Conservation (phyloP, 2,113 vertebrate species). For the Calcarius ornatus region DNA sequence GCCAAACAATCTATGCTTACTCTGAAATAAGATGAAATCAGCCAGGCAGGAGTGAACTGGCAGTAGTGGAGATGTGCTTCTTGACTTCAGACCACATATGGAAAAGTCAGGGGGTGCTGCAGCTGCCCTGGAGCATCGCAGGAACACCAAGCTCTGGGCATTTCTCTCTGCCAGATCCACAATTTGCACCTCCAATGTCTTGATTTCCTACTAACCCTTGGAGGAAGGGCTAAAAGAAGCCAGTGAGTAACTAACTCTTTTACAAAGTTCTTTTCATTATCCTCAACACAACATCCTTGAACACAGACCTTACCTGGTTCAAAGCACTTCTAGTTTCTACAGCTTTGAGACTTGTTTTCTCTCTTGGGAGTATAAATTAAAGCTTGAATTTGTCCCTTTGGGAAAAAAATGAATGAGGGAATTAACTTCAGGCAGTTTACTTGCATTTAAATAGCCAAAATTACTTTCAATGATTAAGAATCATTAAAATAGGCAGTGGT, state of each 20-base stretch:
- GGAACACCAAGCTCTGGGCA: neutral
- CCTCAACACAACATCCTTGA: neutral
- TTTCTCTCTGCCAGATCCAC: neutral
- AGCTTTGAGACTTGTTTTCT: neutral
- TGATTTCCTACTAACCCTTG: neutral
- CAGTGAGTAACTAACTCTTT: neutral
- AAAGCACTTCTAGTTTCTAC: neutral
- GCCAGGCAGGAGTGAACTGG: neutral
- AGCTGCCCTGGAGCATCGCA: neutral
- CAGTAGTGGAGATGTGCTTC: neutral
- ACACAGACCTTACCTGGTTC: neutral
- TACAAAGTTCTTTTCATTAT: neutral
- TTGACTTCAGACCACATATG: neutral
- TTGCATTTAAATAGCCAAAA: neutral
- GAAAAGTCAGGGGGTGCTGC: neutral
- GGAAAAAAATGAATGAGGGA: neutral
- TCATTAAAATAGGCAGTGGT: neutral
- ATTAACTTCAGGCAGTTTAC: neutral
- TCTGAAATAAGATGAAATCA: neutral
- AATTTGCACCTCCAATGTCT: neutral
- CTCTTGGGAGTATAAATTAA: neutral
- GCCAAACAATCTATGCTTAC: neutral
- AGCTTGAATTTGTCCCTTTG: neutral
- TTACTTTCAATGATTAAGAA: neutral
- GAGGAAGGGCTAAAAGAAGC: neutral